Percentiles rank a stretch among this genome's conserved stretches.
Evolutionary conservation across 2,113 vertebrate genomes (phyloP).

Genomic region (Poeciliopsis prolifica): DNA sequence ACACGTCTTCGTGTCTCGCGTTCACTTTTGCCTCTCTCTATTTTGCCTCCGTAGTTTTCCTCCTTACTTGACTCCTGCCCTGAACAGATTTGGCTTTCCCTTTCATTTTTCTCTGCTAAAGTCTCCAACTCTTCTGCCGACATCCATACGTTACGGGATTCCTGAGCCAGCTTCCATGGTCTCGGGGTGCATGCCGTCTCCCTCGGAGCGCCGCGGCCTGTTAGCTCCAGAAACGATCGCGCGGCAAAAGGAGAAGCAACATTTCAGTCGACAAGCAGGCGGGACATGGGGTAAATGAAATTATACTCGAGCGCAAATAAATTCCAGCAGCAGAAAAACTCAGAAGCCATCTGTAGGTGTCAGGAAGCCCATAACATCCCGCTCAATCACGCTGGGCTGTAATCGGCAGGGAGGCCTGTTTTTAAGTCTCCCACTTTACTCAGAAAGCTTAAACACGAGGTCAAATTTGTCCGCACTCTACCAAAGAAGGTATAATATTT

Average conservation of each 20-base stretch:
- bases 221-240: constrained; percentile 46
- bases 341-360: background rate
- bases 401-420: background rate
- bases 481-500: background rate
- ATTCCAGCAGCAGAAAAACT: constrained; percentile 25
- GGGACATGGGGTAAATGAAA: constrained; percentile 33
- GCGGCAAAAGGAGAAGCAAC: constrained; percentile 14
- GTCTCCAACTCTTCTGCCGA: constrained; percentile 1
- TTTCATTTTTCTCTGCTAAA: constrained; percentile 4
- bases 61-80: constrained; percentile 22
- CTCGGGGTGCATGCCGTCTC: constrained; percentile 24
- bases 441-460: background rate
- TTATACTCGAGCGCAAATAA: constrained; percentile 24
- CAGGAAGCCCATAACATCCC: constrained; percentile 7
- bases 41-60: constrained; percentile 29
- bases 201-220: background rate
- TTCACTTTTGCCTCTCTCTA: constrained; percentile 49
- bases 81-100: constrained; percentile 25
- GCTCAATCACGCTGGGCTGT: background rate
- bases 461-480: background rate
- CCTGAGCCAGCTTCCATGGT: background rate
- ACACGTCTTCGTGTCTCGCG: constrained; percentile 30
- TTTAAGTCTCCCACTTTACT: background rate
- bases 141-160: constrained; percentile 8
- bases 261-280: constrained; percentile 42